These are phyloP conservation scores for Marisa cornuarietis DNA, from an alignment of 1,140 invertebrate species.

Conservation along the genomic window DNA sequence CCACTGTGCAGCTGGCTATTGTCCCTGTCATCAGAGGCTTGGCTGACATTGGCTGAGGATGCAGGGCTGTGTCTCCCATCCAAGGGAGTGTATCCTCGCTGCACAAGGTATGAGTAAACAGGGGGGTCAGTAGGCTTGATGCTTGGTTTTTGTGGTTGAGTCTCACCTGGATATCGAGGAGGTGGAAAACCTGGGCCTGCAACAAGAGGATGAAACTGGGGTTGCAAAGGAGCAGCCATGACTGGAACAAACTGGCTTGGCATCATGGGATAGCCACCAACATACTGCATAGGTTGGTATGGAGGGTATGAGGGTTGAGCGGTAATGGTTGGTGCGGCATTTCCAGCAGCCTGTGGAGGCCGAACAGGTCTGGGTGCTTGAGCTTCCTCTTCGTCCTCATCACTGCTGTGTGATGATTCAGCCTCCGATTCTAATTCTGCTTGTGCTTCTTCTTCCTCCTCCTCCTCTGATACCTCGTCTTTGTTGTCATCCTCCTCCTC, in stretches of 20 bases:
- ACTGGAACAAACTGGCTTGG: constrained; percentile 23
- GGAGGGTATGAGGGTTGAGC: constrained; percentile 9
- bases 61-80: constrained; percentile 19
- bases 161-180: constrained; percentile 23
- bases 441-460: constrained; percentile 25
- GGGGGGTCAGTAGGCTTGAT: constrained; percentile 38
- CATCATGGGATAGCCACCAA: constrained; percentile 17
- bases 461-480: constrained; percentile 11
- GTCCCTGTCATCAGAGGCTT: constrained; percentile 31
- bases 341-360: neutral
- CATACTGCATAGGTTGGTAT: constrained; percentile 28
- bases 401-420: constrained; percentile 14
- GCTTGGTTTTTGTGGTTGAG: constrained; percentile 12
- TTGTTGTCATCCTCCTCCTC: constrained; percentile 32
- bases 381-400: constrained; percentile 10
- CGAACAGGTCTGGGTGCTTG: constrained; percentile 4
- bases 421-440: constrained; percentile 31
- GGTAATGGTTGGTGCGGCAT: neutral
- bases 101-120: constrained; percentile 50
- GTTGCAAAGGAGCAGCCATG: constrained; percentile 8
- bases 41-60: constrained; percentile 13
- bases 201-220: constrained; percentile 4
- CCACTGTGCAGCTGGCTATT: constrained; percentile 30
- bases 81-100: constrained; percentile 44
- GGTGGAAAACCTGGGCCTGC: constrained; percentile 12